Conservation (phyloP, 2,113 vertebrate species). For the Meriones unguiculatus region DNA sequence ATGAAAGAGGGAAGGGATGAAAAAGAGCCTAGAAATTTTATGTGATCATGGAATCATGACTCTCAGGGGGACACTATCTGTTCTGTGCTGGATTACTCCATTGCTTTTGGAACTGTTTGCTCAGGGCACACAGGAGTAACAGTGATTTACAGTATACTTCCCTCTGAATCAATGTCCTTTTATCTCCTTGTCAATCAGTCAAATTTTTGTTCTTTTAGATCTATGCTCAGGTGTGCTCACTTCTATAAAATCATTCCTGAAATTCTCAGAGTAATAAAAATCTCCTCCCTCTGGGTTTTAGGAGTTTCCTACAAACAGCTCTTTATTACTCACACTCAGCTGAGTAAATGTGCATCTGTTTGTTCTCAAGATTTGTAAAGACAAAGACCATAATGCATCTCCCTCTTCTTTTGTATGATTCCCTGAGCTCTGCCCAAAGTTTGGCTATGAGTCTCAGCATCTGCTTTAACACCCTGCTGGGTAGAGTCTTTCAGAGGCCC, state of each 20-base stretch:
- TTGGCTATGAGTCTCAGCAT: no score
- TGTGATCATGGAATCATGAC: fast-evolving
- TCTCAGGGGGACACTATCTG: fast-evolving
- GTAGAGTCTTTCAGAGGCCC: no score
- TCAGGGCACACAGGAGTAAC: background rate
- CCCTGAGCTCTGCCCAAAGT: no score
- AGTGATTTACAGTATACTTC: background rate
- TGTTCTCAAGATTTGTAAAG: background rate
- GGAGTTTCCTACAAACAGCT: background rate
- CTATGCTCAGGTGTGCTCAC: background rate
- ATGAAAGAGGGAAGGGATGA: background rate
- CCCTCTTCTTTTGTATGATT: no score
- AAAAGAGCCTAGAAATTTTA: no score
- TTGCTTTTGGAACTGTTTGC: background rate
- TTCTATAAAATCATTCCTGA: background rate
- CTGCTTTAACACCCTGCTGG: no score
- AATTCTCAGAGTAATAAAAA: background rate
- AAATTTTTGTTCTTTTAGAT: background rate
- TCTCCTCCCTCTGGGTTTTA: background rate
- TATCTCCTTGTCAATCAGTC: background rate
- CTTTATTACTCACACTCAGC: background rate
- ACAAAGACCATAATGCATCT: no score
- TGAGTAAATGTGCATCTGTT: background rate
- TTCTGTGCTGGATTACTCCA: no score
- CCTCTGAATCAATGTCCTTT: background rate